Evolutionary conservation across 2,797 vertebrate species (phyloP).

Genomic region (Ptychobarbus kaznakovi): DNA sequence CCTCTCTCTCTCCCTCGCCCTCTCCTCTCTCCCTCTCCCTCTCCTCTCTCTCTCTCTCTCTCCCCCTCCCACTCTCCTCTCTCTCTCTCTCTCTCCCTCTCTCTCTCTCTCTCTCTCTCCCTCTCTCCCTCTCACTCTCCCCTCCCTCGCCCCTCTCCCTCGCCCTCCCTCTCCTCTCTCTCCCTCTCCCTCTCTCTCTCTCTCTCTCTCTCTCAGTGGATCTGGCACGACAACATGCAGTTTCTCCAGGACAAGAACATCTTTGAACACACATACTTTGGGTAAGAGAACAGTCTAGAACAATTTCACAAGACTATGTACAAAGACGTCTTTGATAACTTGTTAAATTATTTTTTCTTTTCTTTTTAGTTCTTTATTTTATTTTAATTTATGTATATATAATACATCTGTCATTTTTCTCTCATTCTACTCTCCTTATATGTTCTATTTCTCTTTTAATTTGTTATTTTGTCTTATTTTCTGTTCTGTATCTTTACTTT

Average conservation of each 20-base stretch:
- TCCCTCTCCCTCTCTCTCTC: not conserved
- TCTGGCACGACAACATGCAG: slow-evolving; percentile 99
- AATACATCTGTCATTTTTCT: not conserved
- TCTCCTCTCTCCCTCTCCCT: too few relatives aligned
- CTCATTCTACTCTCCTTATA: not conserved
- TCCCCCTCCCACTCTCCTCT: too few relatives aligned
- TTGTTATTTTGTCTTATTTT: not conserved
- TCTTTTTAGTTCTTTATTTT: not conserved
- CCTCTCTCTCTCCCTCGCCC: too few relatives aligned
- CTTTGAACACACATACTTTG: slow-evolving; percentile 99
- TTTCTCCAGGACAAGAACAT: slow-evolving; percentile 99
- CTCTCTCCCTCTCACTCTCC: too few relatives aligned
- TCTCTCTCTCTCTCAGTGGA: slow-evolving; percentile 85
- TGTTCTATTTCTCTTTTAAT: not conserved
- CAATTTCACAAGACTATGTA: not conserved
- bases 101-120: too few relatives aligned
- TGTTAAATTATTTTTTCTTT: too few relatives aligned
- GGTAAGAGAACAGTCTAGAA: slow-evolving; percentile 77
- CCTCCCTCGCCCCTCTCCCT: not conserved
- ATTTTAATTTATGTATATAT: not conserved
- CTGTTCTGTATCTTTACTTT: not conserved
- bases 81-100: too few relatives aligned
- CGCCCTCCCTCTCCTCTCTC: too few relatives aligned
- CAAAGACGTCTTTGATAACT: too few relatives aligned
- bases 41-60: too few relatives aligned